Evolutionary conservation across 2,888 invertebrate species (phyloP), one percentile per base, ranked within the genome.

Genomic region (Yponomeuta malinellus): DNA sequence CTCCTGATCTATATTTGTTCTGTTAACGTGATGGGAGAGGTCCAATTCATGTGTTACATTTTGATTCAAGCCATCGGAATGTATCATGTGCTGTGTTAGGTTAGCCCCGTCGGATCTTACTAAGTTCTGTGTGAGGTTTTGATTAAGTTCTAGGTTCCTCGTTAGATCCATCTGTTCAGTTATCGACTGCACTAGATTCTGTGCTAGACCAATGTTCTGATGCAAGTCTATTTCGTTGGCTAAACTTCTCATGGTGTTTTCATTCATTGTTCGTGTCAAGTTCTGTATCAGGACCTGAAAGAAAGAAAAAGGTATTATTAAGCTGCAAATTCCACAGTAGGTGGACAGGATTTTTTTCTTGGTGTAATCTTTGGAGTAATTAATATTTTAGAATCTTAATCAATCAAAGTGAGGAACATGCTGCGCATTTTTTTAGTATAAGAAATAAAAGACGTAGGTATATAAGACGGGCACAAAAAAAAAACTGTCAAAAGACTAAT

Each of bases 1-100:
- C 0, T 83, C 82, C 23, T 82, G 81, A 0, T 86, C 86, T 1
- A 87, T 76, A 72, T 79, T 81, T 9, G 78, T 64, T 8, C 88
- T 77, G 68, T 77, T 86, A 10, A 89, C 75, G 74, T 87, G 85
- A 72, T 86, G 84, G 0, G 86, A 81, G 23, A 88, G n/a, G 63
- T 68, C 71, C 31, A 68, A 43, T 63, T 71, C 68, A 12, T 71
- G 71, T 10, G 23, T 64, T 10, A 68, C 23, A 15, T 70, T 64
- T 10, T 67, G 48, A 12, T 37, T 37, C 15, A 37, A 43, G 12
- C 29, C 64, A 31, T 63, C 43, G 12, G 15, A 10, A n/a, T 23
- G 52, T 10, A 48, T 29, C 31, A 65, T 9, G 31, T 70, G 33
- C 29, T 64, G 70, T 10, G 52, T 59, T 15, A 59, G 52, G 52